Conservation (phyloP, 1,140 invertebrate genomes). For the Drosophila punjabiensis region DNA sequence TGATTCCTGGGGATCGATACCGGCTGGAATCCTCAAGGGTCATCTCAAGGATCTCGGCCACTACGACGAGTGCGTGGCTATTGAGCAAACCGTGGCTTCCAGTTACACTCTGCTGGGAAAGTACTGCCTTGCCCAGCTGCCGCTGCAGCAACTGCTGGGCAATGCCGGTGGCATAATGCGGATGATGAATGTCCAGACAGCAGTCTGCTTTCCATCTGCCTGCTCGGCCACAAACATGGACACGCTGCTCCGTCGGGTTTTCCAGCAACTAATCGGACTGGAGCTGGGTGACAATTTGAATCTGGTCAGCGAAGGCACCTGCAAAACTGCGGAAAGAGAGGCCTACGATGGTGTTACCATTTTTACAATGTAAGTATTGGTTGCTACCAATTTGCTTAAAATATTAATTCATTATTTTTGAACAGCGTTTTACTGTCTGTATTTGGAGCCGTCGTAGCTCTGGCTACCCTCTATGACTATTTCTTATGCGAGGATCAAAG, state of each 20-base stretch:
- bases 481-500: constrained; percentile 52
- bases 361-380: constrained; percentile 59
- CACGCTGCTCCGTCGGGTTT: constrained; percentile 35
- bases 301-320: constrained; percentile 32
- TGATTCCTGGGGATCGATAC: constrained; percentile 71
- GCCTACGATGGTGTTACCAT: constrained; percentile 38
- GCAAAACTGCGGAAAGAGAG: constrained; percentile 41
- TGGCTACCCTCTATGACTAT: constrained; percentile 59
- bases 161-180: constrained; percentile 5
- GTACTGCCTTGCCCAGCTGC: constrained; percentile 57
- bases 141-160: constrained; percentile 35
- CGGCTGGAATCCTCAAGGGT: constrained; percentile 57
- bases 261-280: constrained; percentile 30
- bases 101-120: constrained; percentile 39
- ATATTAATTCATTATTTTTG: neutral
- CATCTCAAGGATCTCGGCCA: constrained; percentile 64
- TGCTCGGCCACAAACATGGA: constrained; percentile 49
- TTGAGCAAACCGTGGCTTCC: constrained; percentile 27
- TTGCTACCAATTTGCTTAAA: neutral
- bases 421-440: constrained; percentile 47
- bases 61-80: constrained; percentile 64
- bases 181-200: constrained; percentile 26
- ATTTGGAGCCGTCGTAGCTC: constrained; percentile 5
- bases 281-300: constrained; percentile 6
- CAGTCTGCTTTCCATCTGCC: constrained; percentile 54